A percentile compares a stretch with the other conserved stretches of the same genome.
phyloP scores from a whole-genome alignment of 1,140 invertebrate species.

The Eubasilissa regina region DNA sequence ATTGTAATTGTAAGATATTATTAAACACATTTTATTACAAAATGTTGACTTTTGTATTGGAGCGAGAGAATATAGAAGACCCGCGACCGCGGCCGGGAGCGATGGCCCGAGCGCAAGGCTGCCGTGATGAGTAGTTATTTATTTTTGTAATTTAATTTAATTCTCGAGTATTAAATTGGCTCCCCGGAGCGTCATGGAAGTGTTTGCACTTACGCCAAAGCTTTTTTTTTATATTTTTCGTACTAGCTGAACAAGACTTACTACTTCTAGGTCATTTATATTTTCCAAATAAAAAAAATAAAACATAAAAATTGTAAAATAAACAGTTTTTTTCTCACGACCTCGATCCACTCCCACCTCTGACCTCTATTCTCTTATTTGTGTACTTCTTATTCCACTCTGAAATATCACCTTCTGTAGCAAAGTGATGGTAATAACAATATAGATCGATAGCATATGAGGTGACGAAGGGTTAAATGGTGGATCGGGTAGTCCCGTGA shows the following conservation, averaged over 20 bases:
- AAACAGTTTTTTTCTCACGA: conserved; percentile 40
- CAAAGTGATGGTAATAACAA: background rate
- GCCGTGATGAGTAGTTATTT: conserved; percentile 50
- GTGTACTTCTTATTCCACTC: conserved; percentile 12
- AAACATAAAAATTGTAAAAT: conserved; percentile 57
- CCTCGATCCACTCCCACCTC: conserved; percentile 31
- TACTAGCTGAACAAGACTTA: conserved; percentile 56
- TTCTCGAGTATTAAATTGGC: conserved; percentile 46
- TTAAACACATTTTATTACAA: conserved; percentile 58
- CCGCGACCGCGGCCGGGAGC: background rate
- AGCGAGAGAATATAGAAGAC: conserved; percentile 21
- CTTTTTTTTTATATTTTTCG: conserved; percentile 82
- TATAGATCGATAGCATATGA: background rate
- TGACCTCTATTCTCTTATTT: conserved; percentile 36
- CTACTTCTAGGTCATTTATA: conserved; percentile 55
- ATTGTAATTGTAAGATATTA: conserved; percentile 57
- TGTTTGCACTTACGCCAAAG: conserved; percentile 78
- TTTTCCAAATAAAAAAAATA: conserved; percentile 55
- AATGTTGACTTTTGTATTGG: conserved; percentile 53
- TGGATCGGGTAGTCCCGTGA: conserved; percentile 5
- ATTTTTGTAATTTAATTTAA: conserved; percentile 52
- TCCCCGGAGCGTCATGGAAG: conserved; percentile 48
- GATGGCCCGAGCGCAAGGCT: conserved; percentile 25
- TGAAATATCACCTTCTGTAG: background rate
- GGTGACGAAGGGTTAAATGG: conserved; percentile 33